These are phyloP conservation scores for Gryllus bimaculatus DNA, from an alignment of 1,140 invertebrate species.

Conservation along the genomic window DNA sequence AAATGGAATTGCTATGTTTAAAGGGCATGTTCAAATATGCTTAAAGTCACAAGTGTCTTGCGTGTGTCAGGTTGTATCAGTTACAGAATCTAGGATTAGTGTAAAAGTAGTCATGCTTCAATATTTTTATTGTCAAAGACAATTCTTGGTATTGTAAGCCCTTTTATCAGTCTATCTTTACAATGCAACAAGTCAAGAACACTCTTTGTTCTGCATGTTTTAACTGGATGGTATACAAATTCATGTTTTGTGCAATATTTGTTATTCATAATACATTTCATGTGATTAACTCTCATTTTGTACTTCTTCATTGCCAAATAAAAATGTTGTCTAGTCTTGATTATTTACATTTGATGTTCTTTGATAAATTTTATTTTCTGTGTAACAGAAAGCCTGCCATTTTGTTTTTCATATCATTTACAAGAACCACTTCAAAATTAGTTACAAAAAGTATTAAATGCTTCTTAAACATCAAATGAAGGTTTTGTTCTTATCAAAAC, in stretches of 20 bases:
- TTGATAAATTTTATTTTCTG: background rate
- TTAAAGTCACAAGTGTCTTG: too few relatives aligned
- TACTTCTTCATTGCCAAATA: background rate
- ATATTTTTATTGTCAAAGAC: background rate
- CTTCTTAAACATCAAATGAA: background rate
- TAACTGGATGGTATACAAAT: background rate
- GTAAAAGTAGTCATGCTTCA: background rate
- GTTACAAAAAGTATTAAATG: background rate
- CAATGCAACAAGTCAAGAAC: background rate
- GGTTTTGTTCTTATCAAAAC: background rate
- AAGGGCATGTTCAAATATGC: too few relatives aligned
- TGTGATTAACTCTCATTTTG: background rate
- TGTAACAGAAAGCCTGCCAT: background rate
- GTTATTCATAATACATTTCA: background rate
- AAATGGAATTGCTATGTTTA: too few relatives aligned
- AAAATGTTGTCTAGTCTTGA: background rate
- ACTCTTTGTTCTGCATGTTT: background rate
- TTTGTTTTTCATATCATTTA: background rate
- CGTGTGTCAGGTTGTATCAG: too few relatives aligned
- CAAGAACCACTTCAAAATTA: background rate
- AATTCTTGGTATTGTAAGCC: background rate
- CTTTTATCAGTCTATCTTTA: background rate
- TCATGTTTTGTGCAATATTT: background rate
- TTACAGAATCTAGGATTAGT: too few relatives aligned
- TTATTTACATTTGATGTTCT: background rate